Conservation (phyloP, 1,140 invertebrate genomes). For the Asbolus verrucosus region DNA sequence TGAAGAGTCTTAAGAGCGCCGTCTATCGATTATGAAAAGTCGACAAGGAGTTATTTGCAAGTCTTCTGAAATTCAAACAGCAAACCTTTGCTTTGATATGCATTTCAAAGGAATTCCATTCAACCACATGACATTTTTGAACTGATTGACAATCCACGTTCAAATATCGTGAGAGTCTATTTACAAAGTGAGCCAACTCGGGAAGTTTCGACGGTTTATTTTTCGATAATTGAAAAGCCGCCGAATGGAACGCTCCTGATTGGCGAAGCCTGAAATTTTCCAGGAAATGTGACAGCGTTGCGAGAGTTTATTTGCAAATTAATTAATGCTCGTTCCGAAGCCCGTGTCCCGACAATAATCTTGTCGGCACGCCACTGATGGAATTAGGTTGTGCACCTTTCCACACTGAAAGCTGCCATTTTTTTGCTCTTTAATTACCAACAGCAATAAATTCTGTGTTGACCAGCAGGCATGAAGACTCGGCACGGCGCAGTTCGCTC, state of each 20-base stretch:
- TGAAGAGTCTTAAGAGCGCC: conserved; percentile 8
- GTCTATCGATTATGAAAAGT: conserved; percentile 34
- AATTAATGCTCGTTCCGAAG: neutral
- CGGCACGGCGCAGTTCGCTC: no score
- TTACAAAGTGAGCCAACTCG: neutral
- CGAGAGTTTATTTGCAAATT: conserved; percentile 21
- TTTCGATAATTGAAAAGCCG: conserved; percentile 33
- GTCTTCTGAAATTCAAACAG: conserved; percentile 37
- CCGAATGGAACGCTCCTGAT: neutral
- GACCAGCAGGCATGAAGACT: no score
- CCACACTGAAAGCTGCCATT: no score
- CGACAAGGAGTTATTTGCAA: conserved; percentile 28
- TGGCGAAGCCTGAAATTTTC: conserved; percentile 7
- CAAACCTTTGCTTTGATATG: conserved; percentile 29
- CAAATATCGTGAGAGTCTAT: conserved; percentile 26
- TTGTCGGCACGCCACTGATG: no score
- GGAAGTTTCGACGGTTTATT: conserved; percentile 1
- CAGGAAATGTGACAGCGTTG: neutral
- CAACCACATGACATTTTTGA: conserved; percentile 37
- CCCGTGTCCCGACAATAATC: conserved; percentile 3
- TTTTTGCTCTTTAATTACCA: no score
- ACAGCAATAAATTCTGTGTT: no score
- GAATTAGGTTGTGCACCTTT: no score
- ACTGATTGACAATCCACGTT: conserved; percentile 31
- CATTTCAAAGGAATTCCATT: conserved; percentile 36